These are phyloP conservation scores for Steinernema khuongi DNA, from an alignment of 1,140 invertebrate species.

Conservation along the genomic window DNA sequence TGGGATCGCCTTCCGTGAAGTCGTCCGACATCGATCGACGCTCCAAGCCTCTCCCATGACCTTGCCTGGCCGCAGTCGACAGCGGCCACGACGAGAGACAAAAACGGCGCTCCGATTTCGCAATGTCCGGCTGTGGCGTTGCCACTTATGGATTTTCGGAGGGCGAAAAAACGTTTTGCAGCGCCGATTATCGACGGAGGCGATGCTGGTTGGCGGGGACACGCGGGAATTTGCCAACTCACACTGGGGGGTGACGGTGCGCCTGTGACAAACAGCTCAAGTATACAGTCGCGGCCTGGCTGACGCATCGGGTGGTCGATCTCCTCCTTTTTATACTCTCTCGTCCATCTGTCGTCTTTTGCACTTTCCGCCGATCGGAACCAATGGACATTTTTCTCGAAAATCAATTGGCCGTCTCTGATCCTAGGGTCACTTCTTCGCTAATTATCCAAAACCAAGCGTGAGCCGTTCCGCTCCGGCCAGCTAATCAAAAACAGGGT, in stretches of 20 bases:
- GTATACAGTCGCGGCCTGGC: not conserved
- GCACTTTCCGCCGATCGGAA: conserved; percentile 13
- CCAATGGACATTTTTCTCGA: not conserved
- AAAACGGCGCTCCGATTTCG: not conserved
- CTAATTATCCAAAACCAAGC: too few relatives aligned
- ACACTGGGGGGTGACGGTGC: not conserved
- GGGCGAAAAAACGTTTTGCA: not conserved
- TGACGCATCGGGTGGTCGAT: too few relatives aligned
- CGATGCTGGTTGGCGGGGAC: not conserved
- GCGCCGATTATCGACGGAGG: not conserved
- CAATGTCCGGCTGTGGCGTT: not conserved
- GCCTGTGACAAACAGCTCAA: not conserved
- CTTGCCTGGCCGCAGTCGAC: not conserved
- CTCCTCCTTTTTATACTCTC: too few relatives aligned
- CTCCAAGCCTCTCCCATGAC: not conserved
- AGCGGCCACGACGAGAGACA: not conserved
- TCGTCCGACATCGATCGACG: not conserved
- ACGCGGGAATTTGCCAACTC: not conserved
- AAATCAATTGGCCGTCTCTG: not conserved
- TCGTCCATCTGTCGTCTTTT: not conserved
- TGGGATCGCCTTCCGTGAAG: not conserved
- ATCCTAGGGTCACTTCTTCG: too few relatives aligned
- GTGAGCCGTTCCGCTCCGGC: too few relatives aligned
- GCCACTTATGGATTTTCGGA: not conserved
- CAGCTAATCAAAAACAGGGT: too few relatives aligned